Percentiles rank a stretch among this genome's conserved stretches.
Evolutionary conservation across 1,140 invertebrate species (phyloP).

Genomic region (Drosophila auraria): DNA sequence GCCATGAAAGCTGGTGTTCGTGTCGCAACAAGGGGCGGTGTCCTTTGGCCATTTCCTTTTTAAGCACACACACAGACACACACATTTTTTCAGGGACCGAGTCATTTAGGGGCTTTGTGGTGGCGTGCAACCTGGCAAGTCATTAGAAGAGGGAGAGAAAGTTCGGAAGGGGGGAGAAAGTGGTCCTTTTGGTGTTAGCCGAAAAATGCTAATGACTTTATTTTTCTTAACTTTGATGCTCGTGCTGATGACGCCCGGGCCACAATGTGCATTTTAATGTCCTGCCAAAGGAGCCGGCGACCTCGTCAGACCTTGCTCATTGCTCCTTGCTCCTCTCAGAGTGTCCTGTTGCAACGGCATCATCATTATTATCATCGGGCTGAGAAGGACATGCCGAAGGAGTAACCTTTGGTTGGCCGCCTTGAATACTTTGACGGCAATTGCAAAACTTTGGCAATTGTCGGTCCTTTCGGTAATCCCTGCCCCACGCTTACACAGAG

Average conservation of each 20-base stretch:
- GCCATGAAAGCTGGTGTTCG: conserved; percentile 30
- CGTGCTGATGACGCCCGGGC: conserved; percentile 33
- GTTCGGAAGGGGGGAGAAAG: background rate
- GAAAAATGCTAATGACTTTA: conserved; percentile 83
- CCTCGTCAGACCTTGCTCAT: background rate
- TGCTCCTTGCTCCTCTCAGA: background rate
- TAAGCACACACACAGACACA: conserved; percentile 53
- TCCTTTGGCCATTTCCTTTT: conserved; percentile 68
- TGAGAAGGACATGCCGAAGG: conserved; percentile 1
- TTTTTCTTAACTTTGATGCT: conserved; percentile 74
- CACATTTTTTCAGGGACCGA: conserved; percentile 57
- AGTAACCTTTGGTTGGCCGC: conserved; percentile 41
- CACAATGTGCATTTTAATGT: conserved; percentile 82
- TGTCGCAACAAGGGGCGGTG: conserved; percentile 12
- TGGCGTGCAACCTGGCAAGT: conserved; percentile 66
- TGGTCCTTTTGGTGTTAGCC: conserved; percentile 65
- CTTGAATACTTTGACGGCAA: conserved; percentile 22
- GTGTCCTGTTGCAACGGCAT: conserved; percentile 21
- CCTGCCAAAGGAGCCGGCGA: conserved; percentile 58
- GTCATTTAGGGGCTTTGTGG: conserved; percentile 63
- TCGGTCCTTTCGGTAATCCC: conserved; percentile 31
- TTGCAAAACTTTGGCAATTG: conserved; percentile 49
- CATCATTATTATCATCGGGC: background rate
- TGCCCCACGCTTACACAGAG: conserved; percentile 1
- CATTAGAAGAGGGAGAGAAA: conserved; percentile 50